These are phyloP conservation scores for Danaus chrysippus DNA, from an alignment of 2,888 invertebrate species.

Conservation along the genomic window DNA sequence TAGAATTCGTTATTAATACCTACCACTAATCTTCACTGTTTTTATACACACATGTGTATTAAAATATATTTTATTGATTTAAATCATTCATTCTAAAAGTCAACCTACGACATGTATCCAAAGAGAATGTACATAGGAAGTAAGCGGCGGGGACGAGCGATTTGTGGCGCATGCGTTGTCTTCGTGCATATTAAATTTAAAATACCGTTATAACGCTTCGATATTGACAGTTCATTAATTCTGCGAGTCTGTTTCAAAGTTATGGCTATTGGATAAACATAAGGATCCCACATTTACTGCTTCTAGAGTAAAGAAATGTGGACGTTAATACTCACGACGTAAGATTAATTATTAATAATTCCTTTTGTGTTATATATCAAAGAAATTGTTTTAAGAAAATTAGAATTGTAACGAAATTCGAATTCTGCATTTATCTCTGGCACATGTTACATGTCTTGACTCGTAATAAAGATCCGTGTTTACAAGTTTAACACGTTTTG, in stretches of 20 bases:
- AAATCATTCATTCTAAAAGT: background rate
- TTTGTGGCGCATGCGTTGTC: constrained; percentile 42
- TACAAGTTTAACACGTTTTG: constrained; percentile 26
- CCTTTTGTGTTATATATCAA: too few species aligned
- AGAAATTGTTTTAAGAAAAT: too few species aligned
- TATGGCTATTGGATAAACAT: constrained; percentile 9
- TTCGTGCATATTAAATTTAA: constrained; percentile 53
- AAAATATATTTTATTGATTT: background rate
- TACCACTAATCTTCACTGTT: too few species aligned
- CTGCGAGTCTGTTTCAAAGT: background rate
- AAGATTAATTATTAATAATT: too few species aligned
- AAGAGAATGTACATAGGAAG: constrained; percentile 42
- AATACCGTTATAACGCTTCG: constrained; percentile 52
- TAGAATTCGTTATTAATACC: too few species aligned
- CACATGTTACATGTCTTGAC: constrained; percentile 9
- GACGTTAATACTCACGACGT: too few species aligned
- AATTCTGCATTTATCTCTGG: background rate
- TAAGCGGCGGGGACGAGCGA: constrained; percentile 48
- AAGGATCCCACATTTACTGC: constrained; percentile 7
- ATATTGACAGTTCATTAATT: constrained; percentile 37
- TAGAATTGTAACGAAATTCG: background rate
- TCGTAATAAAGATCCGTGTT: constrained; percentile 30
- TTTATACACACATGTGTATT: too few species aligned
- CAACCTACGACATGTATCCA: constrained; percentile 13
- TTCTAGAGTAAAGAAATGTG: too few species aligned